Conservation (phyloP, 2,113 vertebrate genomes). For the Chrysemys picta region DNA sequence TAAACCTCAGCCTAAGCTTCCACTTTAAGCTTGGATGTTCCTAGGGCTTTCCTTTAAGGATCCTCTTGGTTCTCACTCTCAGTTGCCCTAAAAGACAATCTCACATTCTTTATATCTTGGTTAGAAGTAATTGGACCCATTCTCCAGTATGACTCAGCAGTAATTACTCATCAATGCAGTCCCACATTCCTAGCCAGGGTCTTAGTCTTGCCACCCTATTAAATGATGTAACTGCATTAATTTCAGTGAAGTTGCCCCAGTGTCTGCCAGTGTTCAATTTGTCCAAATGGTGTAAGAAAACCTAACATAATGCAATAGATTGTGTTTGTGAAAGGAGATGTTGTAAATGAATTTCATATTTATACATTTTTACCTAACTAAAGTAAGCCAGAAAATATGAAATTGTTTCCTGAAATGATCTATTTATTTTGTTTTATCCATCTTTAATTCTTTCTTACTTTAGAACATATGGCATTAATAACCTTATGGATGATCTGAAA, state of each 20-base stretch:
- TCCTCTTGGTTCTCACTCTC: slow-evolving; percentile 8
- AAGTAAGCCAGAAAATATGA: neutral
- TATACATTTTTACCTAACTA: neutral
- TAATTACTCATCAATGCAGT: neutral
- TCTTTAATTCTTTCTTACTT: slow-evolving; percentile 23
- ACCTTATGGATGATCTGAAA: slow-evolving; percentile 89
- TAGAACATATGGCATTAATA: slow-evolving; percentile 84
- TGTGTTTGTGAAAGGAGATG: neutral
- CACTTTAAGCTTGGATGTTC: neutral
- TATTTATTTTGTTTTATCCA: slow-evolving; percentile 21
- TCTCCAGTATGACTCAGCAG: slow-evolving; percentile 16
- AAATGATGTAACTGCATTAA: neutral
- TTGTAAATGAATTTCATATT: neutral
- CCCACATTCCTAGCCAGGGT: neutral
- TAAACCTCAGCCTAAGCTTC: neutral
- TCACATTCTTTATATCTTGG: neutral
- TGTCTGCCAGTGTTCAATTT: neutral
- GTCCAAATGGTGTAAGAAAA: neutral
- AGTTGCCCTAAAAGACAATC: neutral
- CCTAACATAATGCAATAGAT: neutral
- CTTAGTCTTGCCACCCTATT: neutral
- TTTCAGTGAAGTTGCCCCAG: neutral
- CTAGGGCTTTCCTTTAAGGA: neutral
- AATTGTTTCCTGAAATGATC: neutral
- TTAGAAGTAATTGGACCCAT: neutral